phyloP scores from a whole-genome alignment of 2,797 vertebrate genomes.

The Rhyacichthys aspro region DNA sequence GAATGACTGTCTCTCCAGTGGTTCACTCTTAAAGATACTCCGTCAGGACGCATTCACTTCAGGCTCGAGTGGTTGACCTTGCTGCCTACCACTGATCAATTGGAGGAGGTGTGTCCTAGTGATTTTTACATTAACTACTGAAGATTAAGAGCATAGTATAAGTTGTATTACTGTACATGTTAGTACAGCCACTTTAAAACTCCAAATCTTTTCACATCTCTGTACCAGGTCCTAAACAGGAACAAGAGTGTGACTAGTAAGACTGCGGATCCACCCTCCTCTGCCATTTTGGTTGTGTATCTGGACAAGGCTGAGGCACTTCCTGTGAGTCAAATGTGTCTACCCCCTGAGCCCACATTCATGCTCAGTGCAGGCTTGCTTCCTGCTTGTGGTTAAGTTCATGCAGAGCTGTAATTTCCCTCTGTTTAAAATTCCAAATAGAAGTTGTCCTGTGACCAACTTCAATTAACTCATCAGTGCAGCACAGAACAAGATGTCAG shows the following conservation, averaged over 20 bases:
- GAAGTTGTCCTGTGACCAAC: conserved; percentile 16
- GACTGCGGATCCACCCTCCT: conserved; percentile 83
- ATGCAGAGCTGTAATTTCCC: conserved; percentile 28
- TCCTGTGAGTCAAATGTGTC: conserved; percentile 85
- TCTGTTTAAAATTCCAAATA: conserved; percentile 49
- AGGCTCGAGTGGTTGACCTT: conserved; percentile 89
- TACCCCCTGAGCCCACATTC: conserved; percentile 6
- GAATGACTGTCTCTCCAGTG: conserved; percentile 76
- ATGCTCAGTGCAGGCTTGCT: conserved; percentile 35
- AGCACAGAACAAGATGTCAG: neutral
- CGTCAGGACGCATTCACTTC: conserved; percentile 86
- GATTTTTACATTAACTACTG: conserved; percentile 1
- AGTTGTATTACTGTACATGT: neutral
- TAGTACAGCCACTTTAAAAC: neutral
- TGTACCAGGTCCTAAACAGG: conserved; percentile 83
- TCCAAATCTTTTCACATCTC: neutral
- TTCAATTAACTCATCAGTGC: conserved; percentile 3
- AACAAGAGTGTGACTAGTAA: conserved; percentile 80
- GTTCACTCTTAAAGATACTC: conserved; percentile 86
- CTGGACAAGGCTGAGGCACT: conserved; percentile 93
- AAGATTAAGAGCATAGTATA: neutral
- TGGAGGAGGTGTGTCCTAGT: conserved; percentile 82
- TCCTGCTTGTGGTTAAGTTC: conserved; percentile 61
- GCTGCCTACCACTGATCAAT: conserved; percentile 77
- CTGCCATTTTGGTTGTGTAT: conserved; percentile 90